Percentiles rank a stretch among this genome's conserved stretches.
Conservation (phyloP, 1,140 invertebrate genomes). For the Musca domestica region DNA sequence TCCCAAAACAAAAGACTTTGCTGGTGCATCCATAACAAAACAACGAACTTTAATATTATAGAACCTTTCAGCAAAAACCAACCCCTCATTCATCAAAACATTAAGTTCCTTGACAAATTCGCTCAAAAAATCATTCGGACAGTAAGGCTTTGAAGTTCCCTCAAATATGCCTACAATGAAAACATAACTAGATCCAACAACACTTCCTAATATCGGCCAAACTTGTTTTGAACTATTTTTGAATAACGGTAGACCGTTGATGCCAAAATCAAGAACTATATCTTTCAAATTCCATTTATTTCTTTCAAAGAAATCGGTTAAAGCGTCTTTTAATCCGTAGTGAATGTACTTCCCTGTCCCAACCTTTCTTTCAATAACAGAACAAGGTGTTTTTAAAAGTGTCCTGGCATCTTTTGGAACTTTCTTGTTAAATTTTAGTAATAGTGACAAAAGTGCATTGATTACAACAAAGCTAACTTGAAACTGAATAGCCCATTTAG, state of each 20-base stretch:
- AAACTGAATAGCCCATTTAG: slow-evolving; percentile 22
- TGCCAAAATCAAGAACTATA: slow-evolving; percentile 26
- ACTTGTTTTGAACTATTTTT: slow-evolving; percentile 29
- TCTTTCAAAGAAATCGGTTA: slow-evolving; percentile 28
- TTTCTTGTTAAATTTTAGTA: slow-evolving; percentile 15
- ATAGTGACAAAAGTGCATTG: slow-evolving; percentile 15
- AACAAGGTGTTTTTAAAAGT: slow-evolving; percentile 10
- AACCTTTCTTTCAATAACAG: slow-evolving; percentile 16
- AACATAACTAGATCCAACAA: slow-evolving; percentile 27
- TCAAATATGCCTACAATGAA: slow-evolving; percentile 28
- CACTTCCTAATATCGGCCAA: slow-evolving; percentile 28
- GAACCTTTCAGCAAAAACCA: slow-evolving; percentile 23
- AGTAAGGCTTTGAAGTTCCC: slow-evolving; percentile 27
- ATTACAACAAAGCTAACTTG: slow-evolving; percentile 5
- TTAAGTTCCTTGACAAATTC: slow-evolving; percentile 27
- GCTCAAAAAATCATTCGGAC: slow-evolving; percentile 27
- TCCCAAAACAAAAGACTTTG: slow-evolving; percentile 28
- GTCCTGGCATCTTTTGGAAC: slow-evolving; percentile 22
- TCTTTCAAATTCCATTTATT: slow-evolving; percentile 25
- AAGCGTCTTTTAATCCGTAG: slow-evolving; percentile 23
- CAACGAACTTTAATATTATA: slow-evolving; percentile 21
- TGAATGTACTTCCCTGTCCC: slow-evolving; percentile 21
- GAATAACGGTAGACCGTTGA: slow-evolving; percentile 28
- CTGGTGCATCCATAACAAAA: slow-evolving; percentile 30
- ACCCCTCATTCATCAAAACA: slow-evolving; percentile 25